Conservation (phyloP, 1,140 invertebrate genomes). For the Nasonia vitripennis region DNA sequence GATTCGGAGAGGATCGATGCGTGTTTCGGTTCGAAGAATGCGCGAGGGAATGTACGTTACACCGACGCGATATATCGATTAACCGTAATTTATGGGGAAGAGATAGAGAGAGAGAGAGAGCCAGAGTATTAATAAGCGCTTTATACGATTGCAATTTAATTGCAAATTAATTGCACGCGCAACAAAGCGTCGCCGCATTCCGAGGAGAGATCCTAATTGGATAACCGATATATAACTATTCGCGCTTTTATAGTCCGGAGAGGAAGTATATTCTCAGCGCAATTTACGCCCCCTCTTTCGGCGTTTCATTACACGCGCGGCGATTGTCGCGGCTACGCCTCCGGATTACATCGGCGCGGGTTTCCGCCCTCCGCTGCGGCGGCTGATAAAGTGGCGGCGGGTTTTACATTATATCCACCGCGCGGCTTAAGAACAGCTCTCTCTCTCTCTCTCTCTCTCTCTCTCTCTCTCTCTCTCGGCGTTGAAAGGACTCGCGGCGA, state of each 20-base stretch:
- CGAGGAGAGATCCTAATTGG: too few relatives aligned
- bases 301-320: conserved; percentile 27
- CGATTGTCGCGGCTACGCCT: conserved; percentile 40
- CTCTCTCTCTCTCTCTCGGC: not conserved
- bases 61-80: not conserved
- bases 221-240: not conserved
- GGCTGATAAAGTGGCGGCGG: not conserved
- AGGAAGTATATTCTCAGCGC: not conserved
- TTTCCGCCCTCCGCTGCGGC: not conserved
- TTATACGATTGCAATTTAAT: conserved; percentile 29
- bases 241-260: not conserved
- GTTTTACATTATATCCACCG: too few relatives aligned
- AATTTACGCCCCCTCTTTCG: not conserved
- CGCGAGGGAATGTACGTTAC: not conserved
- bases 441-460: too few relatives aligned
- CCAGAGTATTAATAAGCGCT: not conserved
- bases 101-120: not conserved
- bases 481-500: conserved; percentile 5
- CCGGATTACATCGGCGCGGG: not conserved
- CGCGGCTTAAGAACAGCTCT: too few relatives aligned
- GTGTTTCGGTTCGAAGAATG: too few relatives aligned
- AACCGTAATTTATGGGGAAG: not conserved
- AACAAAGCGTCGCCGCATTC: not conserved
- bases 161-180: conserved; percentile 35
- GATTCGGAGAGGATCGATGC: too few relatives aligned